A percentile compares a stretch with the other conserved stretches of the same genome.
Evolutionary conservation across 2,797 vertebrate genomes (phyloP).

Genomic region (Manis javanica): DNA sequence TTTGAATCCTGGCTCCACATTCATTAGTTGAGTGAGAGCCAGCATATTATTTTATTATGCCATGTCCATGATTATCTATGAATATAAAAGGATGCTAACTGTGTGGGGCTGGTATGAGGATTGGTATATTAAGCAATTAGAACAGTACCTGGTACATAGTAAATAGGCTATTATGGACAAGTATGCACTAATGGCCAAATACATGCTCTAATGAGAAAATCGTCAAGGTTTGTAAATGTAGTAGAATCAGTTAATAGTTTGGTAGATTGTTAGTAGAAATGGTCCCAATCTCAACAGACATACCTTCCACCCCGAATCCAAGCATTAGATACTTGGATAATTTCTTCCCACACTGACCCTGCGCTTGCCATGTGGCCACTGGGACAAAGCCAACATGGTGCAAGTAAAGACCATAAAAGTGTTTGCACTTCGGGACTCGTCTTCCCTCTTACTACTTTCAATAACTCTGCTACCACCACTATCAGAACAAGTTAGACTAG

Average conservation of each 20-base stretch:
- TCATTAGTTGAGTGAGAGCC: background rate
- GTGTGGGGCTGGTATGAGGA: background rate
- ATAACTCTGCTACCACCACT: fast-evolving
- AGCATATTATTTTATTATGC: too few species aligned
- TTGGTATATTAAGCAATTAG: background rate
- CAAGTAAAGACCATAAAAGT: background rate
- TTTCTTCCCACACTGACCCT: background rate
- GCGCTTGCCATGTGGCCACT: fast-evolving
- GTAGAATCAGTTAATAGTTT: background rate
- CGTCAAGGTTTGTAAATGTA: too few species aligned
- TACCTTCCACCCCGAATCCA: too few species aligned
- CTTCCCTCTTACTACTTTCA: background rate
- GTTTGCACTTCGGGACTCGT: fast-evolving
- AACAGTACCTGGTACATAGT: background rate
- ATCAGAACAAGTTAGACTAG: too few species aligned
- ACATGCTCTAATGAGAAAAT: background rate
- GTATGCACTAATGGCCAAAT: background rate
- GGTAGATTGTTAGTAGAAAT: background rate
- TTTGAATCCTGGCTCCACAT: background rate
- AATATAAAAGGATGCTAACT: background rate
- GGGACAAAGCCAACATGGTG: background rate
- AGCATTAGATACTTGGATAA: background rate
- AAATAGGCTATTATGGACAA: background rate
- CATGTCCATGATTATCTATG: background rate
- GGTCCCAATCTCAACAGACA: fast-evolving